Evolutionary conservation across 2,888 invertebrate genomes (phyloP).

Genomic region (Cloeon dipterum): DNA sequence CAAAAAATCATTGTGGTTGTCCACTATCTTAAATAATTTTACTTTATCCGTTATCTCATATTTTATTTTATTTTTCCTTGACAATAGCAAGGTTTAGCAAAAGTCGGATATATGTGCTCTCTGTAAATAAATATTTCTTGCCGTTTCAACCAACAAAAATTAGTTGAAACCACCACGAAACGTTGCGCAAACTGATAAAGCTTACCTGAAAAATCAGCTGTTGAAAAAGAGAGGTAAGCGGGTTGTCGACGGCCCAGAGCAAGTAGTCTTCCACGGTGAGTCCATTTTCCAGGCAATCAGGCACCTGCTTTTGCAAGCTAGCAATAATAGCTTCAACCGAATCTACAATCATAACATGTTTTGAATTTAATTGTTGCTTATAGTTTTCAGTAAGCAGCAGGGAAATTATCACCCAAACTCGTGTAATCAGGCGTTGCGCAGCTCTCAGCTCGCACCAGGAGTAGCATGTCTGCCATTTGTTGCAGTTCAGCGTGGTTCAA

Average conservation of each 20-base stretch:
- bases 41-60: too few relatives aligned
- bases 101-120: too few relatives aligned
- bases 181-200: background rate
- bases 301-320: slow-evolving; percentile 9
- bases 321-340: slow-evolving; percentile 11
- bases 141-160: too few relatives aligned
- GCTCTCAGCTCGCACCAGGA: slow-evolving; percentile 24
- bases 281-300: slow-evolving; percentile 8
- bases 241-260: slow-evolving; percentile 59
- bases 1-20: too few relatives aligned
- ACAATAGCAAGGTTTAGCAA: too few relatives aligned
- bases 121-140: too few relatives aligned
- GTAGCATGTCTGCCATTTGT: slow-evolving; percentile 50
- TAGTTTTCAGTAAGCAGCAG: too few relatives aligned
- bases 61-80: too few relatives aligned
- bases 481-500: slow-evolving; percentile 45
- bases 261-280: slow-evolving; percentile 64
- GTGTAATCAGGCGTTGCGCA: slow-evolving; percentile 2
- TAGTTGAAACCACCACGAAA: too few relatives aligned
- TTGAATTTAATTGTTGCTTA: background rate
- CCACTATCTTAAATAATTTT: too few relatives aligned
- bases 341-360: slow-evolving; percentile 5
- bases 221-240: slow-evolving; percentile 41
- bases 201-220: slow-evolving; percentile 40
- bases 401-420: too few relatives aligned